phyloP scores from a whole-genome alignment of 2,113 vertebrate species.

The Tapirus terrestris region DNA sequence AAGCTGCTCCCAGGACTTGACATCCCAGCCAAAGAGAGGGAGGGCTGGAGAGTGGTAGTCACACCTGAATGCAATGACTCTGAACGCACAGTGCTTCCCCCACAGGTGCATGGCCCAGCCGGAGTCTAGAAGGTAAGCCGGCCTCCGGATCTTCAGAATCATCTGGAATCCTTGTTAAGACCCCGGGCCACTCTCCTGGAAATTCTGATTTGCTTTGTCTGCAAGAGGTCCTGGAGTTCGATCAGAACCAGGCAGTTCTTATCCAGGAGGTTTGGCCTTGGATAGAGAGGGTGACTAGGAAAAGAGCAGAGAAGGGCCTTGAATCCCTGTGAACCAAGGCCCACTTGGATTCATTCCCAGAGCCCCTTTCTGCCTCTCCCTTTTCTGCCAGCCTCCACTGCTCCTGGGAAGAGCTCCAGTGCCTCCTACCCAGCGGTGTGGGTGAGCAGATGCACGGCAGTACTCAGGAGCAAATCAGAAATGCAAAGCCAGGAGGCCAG shows the following conservation, averaged over 20 bases:
- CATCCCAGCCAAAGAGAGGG: accelerated
- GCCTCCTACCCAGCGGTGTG: neutral
- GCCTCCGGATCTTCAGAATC: neutral
- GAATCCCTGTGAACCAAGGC: too few relatives aligned
- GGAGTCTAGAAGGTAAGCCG: neutral
- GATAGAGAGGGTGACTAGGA: neutral
- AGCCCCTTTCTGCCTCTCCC: neutral
- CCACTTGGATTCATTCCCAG: neutral
- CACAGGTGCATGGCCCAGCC: neutral
- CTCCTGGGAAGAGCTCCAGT: neutral
- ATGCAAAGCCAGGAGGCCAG: neutral
- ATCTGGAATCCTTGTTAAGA: neutral
- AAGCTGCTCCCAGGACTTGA: neutral
- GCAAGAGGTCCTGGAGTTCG: neutral
- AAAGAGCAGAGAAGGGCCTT: neutral
- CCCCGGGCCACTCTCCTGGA: neutral
- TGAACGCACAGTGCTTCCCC: too few relatives aligned
- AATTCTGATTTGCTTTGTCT: neutral
- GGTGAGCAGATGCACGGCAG: neutral
- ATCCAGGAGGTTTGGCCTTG: neutral
- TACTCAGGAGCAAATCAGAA: too few relatives aligned
- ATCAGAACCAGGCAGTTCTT: neutral
- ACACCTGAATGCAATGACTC: too few relatives aligned
- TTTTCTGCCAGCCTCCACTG: neutral
- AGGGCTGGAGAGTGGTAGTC: accelerated